Evolutionary conservation across 2,888 invertebrate species (phyloP), one percentile per base, ranked within the genome.

Genomic region (Operophtera brumata): DNA sequence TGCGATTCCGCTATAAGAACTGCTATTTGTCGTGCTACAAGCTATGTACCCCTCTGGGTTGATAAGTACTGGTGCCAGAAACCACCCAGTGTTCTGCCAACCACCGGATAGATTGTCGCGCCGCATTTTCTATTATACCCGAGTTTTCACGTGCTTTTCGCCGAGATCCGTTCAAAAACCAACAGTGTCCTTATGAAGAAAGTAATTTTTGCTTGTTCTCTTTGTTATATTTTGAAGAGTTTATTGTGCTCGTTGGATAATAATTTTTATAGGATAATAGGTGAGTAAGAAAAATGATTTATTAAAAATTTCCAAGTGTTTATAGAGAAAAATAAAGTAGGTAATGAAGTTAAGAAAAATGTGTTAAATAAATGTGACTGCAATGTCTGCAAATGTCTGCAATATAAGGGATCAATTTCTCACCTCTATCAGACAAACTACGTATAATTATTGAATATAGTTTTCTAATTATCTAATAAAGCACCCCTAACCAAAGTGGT

Each of bases 231-330:
- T 57, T 64, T 70, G 57, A 72, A 66, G 59, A 75, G 69, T 69
- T 77, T 75, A 64, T 66, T 73, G 71, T 80, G 79, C 74, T 78
- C 67, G 65, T 73, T 77, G 73, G 85, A 87, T 72, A 84, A 81
- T 78, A 86, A 86, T 80, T 86, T 86, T 74, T 86, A 82, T 77
- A 82, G 75, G 73, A 85, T 86, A 85, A 68, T 75, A 71, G 76
- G 84, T 84, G 61, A 78, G 80, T 75, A 51, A 46, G 20, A 30
- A 7, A 20, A 20, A 20, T n/a, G n/a, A 12, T 57, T 30, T 2
- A 30, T 6, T 30, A 9, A 20, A 20, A 20, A 20, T n/a, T n/a
- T n/a, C n/a, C n/a, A n/a, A n/a, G n/a, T n/a, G n/a, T n/a, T n/a
- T n/a, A n/a, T n/a, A n/a, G n/a, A n/a, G n/a, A n/a, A n/a, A n/a